A percentile compares a stretch with the other conserved stretches of the same genome.
phyloP scores from a whole-genome alignment of 2,113 vertebrate genomes.

The Malurus elegans region DNA sequence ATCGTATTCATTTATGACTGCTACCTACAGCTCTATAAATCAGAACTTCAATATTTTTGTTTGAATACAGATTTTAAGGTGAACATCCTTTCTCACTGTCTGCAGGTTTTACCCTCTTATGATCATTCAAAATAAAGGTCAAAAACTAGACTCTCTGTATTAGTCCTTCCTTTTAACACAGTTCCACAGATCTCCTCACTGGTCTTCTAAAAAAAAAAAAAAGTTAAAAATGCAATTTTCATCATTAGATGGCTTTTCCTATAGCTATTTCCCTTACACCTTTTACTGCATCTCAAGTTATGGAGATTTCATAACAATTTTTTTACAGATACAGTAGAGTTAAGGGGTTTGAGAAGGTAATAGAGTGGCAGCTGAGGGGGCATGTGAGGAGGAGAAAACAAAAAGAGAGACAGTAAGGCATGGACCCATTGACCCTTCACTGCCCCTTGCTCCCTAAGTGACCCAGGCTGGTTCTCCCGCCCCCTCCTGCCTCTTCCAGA shows the following conservation, averaged over 20 bases:
- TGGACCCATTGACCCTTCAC: neutral
- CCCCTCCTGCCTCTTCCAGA: neutral
- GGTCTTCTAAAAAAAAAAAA: neutral
- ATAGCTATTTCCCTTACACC: neutral
- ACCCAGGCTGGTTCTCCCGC: neutral
- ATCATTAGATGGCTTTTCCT: neutral
- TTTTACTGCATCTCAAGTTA: neutral
- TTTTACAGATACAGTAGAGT: neutral
- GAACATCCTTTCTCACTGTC: neutral
- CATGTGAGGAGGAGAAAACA: neutral
- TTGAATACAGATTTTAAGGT: neutral
- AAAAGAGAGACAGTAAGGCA: neutral
- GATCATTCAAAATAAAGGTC: neutral
- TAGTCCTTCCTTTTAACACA: neutral
- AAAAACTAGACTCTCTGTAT: neutral
- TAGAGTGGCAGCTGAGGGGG: neutral
- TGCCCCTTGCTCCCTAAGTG: neutral
- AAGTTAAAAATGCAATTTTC: neutral
- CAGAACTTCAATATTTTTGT: neutral
- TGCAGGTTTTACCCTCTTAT: neutral
- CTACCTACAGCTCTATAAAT: neutral
- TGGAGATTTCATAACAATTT: neutral
- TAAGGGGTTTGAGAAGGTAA: neutral
- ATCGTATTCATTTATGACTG: neutral
- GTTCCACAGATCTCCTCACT: neutral